Percentiles rank a stretch among this genome's conserved stretches.
Conservation (phyloP, 2,113 vertebrate species). For the Halcyon senegalensis region DNA sequence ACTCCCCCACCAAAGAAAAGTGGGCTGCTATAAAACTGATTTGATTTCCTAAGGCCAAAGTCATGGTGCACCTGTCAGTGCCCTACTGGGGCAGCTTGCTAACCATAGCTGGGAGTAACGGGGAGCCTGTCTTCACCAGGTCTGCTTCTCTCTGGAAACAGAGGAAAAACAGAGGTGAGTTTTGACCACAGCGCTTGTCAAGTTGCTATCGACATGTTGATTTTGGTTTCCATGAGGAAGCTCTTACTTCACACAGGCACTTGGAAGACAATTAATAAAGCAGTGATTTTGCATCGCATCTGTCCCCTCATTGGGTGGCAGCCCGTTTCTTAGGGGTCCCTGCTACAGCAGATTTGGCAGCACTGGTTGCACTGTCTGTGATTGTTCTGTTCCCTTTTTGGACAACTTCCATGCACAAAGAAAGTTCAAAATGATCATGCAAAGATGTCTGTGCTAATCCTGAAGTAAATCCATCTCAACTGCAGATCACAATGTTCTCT, state of each 20-base stretch:
- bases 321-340: background rate
- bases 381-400: background rate
- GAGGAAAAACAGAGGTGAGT: background rate
- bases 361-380: background rate
- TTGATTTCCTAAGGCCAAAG: background rate
- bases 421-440: background rate
- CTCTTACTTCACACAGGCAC: background rate
- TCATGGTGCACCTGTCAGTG: rapidly evolving
- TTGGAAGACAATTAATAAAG: background rate
- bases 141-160: background rate
- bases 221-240: background rate
- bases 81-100: background rate
- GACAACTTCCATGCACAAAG: background rate
- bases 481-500: background rate
- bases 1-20: background rate
- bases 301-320: background rate
- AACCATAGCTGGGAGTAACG: rapidly evolving
- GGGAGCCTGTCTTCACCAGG: background rate
- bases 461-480: background rate
- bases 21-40: background rate
- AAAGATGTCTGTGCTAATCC: background rate
- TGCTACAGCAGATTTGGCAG: background rate
- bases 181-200: background rate
- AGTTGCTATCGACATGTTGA: rapidly evolving
- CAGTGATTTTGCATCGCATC: background rate